Evolutionary conservation across 92 coral and sea anemone species (phyloP).

Genomic region (Heliopora coerulea): DNA sequence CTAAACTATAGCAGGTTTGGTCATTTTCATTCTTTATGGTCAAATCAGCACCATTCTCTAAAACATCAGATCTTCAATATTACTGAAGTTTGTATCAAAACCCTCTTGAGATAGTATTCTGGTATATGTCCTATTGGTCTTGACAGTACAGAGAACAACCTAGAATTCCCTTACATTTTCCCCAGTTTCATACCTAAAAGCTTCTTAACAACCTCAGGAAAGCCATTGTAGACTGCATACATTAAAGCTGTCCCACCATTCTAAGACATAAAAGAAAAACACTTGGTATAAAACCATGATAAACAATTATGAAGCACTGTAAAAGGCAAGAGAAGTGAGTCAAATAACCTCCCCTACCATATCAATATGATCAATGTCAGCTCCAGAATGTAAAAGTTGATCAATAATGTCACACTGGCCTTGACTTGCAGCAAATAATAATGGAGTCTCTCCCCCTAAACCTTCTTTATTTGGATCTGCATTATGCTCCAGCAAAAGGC

Average conservation of each 20-base stretch:
- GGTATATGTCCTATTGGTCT: too few species aligned
- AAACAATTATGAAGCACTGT: background rate
- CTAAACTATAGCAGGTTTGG: conserved; percentile 78
- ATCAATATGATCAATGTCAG: conserved; percentile 81
- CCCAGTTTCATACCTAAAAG: conserved; percentile 73
- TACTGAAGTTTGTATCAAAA: background rate
- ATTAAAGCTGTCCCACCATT: conserved; percentile 96
- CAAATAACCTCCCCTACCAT: conserved; percentile 64
- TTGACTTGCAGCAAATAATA: conserved; percentile 94
- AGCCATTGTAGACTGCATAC: conserved; percentile 90
- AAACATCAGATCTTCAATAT: conserved; percentile 1
- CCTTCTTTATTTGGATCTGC: conserved; percentile 89
- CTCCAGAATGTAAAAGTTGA: conserved; percentile 84
- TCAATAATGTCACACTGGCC: conserved; percentile 91
- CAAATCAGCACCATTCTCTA: conserved; percentile 95
- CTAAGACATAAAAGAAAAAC: conserved; percentile 53
- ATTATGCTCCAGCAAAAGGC: conserved; percentile 73
- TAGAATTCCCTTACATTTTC: too few species aligned
- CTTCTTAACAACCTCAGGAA: conserved; percentile 83
- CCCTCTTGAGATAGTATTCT: background rate
- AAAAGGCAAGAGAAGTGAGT: background rate
- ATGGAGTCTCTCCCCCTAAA: conserved; percentile 84
- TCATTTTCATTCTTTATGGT: conserved; percentile 94
- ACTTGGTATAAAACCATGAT: too few species aligned
- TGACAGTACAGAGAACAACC: too few species aligned